Base-by-base conservation (phyloP, 2,113 vertebrate species). In the Sciurus niger region DNA sequence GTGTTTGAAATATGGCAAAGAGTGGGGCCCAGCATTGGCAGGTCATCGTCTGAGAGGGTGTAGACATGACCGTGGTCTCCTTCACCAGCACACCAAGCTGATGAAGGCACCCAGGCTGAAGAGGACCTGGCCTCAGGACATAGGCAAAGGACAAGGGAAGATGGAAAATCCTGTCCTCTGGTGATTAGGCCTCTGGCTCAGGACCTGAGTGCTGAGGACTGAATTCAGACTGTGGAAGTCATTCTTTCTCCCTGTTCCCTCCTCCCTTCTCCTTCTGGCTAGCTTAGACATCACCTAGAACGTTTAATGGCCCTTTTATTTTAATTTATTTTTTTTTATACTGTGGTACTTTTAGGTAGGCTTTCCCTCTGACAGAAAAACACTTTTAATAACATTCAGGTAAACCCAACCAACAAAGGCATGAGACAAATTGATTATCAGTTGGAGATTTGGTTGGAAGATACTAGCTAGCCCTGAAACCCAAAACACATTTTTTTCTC, bases 331-430 rank as follows among this genome's bases (percentile, higher is more conserved):
- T 58, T n/a, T 32, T 53, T 43, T 30, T 14, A 22, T 40, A 22
- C 43, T 76, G 17, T 58, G 25, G 20, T 70, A 58, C 78, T 78
- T 93, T 43, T 46, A 93, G 65, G 74, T 2, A 93, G 46, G 2
- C 5, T 68, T 94, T 96, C 12, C 6, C 48, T 90, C 70, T 65
- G 37, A 78, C 18, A 92, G 63, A 65, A 48, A 73, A 84, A 6
- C 46, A 4, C 53, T 68, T 84, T 96, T 77, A 48, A 70, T 65
- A 90, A 37, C 40, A 43, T 90, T 93, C 78, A 89, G 40, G 37
- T 73, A 67, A 73, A 80, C 70, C 40, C 40, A 85, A 73, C 84
- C 32, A 83, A 68, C 32, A 17, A 48, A 86, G 46, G 24, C 48
- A 25, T 1, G 34, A 89, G 73, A 94, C 24, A 94, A 86, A 83